Conservation (phyloP, 2,888 invertebrate species). For the Scaptomyza parva region DNA sequence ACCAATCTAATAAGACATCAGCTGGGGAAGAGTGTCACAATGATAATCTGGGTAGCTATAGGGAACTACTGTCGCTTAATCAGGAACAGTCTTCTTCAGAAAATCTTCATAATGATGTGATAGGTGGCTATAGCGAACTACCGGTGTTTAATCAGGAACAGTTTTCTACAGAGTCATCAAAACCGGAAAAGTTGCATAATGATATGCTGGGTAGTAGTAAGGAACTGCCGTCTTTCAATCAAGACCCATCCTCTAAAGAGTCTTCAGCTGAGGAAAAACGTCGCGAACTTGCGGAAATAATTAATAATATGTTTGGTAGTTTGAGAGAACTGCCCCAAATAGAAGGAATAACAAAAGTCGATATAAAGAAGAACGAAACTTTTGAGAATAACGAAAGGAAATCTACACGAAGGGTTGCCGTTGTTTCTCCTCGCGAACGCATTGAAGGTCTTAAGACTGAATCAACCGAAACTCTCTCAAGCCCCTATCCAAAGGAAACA, state of each 20-base stretch:
- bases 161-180: too few relatives aligned
- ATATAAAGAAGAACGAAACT: neutral
- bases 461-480: neutral
- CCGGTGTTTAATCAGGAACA: too few relatives aligned
- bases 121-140: too few relatives aligned
- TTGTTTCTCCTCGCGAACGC: neutral
- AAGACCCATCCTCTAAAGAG: neutral
- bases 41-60: neutral
- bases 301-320: neutral
- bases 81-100: neutral
- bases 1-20: neutral
- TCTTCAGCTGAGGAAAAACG: neutral
- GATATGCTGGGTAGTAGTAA: neutral
- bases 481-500: neutral
- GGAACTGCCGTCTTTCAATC: neutral
- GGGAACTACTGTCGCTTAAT: neutral
- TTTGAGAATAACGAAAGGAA: too few relatives aligned
- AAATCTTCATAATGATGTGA: too few relatives aligned
- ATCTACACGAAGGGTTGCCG: neutral
- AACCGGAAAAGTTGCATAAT: too few relatives aligned
- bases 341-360: neutral
- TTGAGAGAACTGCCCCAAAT: neutral
- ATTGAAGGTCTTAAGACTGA: neutral
- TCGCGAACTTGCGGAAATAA: neutral
- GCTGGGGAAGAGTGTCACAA: neutral